phyloP scores from a whole-genome alignment of 2,113 vertebrate genomes.

The Corvus hawaiiensis region DNA sequence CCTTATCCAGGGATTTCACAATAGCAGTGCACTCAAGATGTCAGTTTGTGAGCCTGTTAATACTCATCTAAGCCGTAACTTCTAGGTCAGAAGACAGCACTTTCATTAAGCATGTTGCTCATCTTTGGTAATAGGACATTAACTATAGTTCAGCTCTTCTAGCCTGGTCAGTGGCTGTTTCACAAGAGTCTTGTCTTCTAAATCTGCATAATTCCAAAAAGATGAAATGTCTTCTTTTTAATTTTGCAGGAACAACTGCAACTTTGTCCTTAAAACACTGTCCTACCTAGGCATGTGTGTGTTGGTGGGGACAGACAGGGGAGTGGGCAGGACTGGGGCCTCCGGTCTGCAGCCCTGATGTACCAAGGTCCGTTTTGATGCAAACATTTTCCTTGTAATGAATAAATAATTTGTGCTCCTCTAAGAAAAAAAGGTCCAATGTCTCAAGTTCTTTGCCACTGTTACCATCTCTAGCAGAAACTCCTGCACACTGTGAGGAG shows the following conservation, averaged over 20 bases:
- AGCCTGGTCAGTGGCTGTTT: background rate
- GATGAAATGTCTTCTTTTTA: background rate
- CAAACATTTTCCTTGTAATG: background rate
- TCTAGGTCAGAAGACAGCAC: background rate
- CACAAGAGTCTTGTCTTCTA: background rate
- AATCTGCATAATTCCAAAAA: background rate
- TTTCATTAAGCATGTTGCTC: background rate
- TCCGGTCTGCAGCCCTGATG: background rate
- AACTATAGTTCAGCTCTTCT: background rate
- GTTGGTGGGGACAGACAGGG: background rate
- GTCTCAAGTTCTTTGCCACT: background rate
- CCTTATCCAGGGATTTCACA: conserved; percentile 11
- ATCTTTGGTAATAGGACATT: background rate
- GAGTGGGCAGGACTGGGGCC: background rate
- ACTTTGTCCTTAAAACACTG: background rate
- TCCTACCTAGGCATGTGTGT: background rate
- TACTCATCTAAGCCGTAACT: background rate
- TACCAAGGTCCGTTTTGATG: background rate
- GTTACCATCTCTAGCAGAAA: background rate
- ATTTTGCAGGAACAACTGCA: background rate
- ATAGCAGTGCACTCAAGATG: background rate
- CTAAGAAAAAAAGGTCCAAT: background rate
- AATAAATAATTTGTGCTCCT: background rate
- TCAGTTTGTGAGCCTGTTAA: background rate
- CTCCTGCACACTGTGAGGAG: background rate